Base-by-base conservation (phyloP, 2,888 invertebrate genomes). In the Clusia tigrina region DNA sequence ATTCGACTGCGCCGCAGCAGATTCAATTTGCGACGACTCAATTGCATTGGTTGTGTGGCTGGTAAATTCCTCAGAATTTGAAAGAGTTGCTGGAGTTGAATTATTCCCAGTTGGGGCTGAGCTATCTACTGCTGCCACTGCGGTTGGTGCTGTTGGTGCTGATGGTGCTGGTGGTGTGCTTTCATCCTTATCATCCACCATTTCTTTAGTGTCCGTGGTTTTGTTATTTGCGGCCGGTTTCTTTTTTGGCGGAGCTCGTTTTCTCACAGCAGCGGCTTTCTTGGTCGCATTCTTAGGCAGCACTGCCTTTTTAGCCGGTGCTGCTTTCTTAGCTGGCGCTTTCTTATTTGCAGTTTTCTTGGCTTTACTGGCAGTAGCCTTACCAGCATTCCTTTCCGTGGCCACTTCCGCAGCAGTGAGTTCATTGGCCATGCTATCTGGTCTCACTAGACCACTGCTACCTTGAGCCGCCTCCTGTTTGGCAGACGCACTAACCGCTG, bases 201-300 rank as follows among this genome's bases (percentile, higher is more conserved):
- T 26, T 54, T 15, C 22, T 24, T 26, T 25, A 15, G 26, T 20
- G n/a, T n/a, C n/a, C n/a, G n/a, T n/a, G n/a, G n/a, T n/a, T n/a
- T n/a, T n/a, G 46, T 23, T 24, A 26, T 54, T 32, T 23, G 15
- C 18, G 24, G 9, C 23, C 15, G 22, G 32, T 25, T 1, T 2
- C 5, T 66, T 61, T 1, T 2, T 5, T 3, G 9, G n/a, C 17
- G 2, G 23, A 10, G 1, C 3, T 5, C n/a, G 24, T 1, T 24
- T 18, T 20, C 24, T n/a, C n/a, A 2, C 26, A 51, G 23, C 46
- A 23, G 32, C 66, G 2, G 9, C 24, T 26, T 38, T 63, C 17
- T 5, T 20, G 1, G 6, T 1, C 17, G 42, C 22, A 15, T 38
- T 51, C 20, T 54, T 46, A 9, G 38, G 52, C 2, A 1, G 9